Conservation (phyloP, 2,888 invertebrate species). For the Ophion costatus region DNA sequence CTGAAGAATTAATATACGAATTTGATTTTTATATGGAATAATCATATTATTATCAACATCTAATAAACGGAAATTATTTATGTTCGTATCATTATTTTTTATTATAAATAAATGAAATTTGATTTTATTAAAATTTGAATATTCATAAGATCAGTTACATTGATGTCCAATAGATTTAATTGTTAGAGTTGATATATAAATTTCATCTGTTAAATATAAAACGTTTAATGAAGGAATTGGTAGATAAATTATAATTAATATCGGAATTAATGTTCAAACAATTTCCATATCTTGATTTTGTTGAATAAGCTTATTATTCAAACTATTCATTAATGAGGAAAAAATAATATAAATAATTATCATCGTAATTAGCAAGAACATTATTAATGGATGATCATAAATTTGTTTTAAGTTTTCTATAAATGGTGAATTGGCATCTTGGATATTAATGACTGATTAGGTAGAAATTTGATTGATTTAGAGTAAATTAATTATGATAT, state of each 20-base stretch:
- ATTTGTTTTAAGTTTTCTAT: constrained; percentile 89
- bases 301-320: constrained; percentile 82
- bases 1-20: constrained; percentile 87
- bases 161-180: constrained; percentile 88
- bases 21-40: constrained; percentile 86
- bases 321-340: constrained; percentile 86
- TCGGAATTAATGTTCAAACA: constrained; percentile 87
- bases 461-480: constrained; percentile 83
- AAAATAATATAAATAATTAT: constrained; percentile 86
- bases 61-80: constrained; percentile 85
- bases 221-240: constrained; percentile 85
- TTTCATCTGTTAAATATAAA: constrained; percentile 87
- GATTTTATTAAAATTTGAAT: constrained; percentile 86
- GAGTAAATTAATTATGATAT: background rate
- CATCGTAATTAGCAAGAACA: constrained; percentile 87
- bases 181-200: constrained; percentile 85
- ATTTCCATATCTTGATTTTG: constrained; percentile 87
- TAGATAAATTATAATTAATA: constrained; percentile 87
- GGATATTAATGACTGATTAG: constrained; percentile 86
- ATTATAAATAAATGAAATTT: constrained; percentile 88
- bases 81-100: constrained; percentile 79
- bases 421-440: constrained; percentile 87
- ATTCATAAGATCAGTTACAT: constrained; percentile 89
- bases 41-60: constrained; percentile 88
- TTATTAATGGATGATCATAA: constrained; percentile 87